Percentiles rank a stretch among this genome's conserved stretches.
Conservation (phyloP, 2,888 invertebrate genomes). For the Crematogaster levior region DNA sequence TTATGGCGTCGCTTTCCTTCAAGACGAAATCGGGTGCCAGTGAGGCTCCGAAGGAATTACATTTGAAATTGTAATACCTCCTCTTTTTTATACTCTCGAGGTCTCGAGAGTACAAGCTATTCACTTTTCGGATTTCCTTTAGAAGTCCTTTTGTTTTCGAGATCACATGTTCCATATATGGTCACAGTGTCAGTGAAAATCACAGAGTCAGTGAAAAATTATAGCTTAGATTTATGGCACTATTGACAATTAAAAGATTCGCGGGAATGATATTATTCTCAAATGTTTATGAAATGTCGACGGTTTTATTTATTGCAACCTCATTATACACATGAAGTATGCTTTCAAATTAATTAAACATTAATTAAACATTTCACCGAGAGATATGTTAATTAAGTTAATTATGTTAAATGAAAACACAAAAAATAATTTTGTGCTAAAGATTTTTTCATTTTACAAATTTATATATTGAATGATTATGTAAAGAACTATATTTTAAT, state of each 20-base stretch:
- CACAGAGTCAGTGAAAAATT: no score
- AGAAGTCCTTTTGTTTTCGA: constrained; percentile 25
- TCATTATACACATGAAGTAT: constrained; percentile 1
- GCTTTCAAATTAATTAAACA: constrained; percentile 28
- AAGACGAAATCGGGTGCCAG: constrained; percentile 58
- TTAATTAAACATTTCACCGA: constrained; percentile 16
- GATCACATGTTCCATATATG: neutral
- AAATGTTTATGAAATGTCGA: neutral
- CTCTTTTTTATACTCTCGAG: constrained; percentile 16
- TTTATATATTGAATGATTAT: neutral
- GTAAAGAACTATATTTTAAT: no score
- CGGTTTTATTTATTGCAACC: constrained; percentile 1
- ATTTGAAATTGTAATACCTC: constrained; percentile 84
- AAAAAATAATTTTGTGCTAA: neutral
- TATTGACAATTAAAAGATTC: constrained; percentile 22
- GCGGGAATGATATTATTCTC: neutral
- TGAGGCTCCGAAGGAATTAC: constrained; percentile 77
- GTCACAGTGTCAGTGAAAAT: no score
- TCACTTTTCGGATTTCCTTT: constrained; percentile 45
- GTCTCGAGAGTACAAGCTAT: constrained; percentile 12
- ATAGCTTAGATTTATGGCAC: constrained; percentile 4
- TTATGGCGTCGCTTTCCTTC: constrained; percentile 74
- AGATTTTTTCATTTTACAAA: neutral
- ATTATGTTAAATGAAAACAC: constrained; percentile 1
- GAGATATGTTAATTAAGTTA: constrained; percentile 29